Evolutionary conservation across 2,113 vertebrate genomes (phyloP).

Genomic region (Ageneiosus marmoratus): DNA sequence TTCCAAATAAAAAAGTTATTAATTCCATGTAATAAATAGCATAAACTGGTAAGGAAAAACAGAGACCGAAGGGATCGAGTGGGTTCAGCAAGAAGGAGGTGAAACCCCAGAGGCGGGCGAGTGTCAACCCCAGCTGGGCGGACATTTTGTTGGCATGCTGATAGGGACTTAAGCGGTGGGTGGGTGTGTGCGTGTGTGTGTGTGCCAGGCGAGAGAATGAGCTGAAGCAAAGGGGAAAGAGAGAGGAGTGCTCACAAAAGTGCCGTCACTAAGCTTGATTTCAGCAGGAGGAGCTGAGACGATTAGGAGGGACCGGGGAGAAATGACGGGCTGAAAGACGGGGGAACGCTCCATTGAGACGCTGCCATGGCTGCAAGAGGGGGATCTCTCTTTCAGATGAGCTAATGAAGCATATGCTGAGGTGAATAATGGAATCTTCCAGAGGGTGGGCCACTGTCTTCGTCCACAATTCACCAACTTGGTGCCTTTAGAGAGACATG

Average conservation of each 20-base stretch:
- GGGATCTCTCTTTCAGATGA: slow-evolving; percentile 71
- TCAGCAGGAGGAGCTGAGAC: slow-evolving; percentile 72
- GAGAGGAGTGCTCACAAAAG: slow-evolving; percentile 67
- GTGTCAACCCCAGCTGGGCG: slow-evolving; percentile 77
- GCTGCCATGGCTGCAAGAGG: slow-evolving; percentile 51
- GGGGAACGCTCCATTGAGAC: slow-evolving; percentile 69
- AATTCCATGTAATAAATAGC: background rate
- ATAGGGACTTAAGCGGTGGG: slow-evolving; percentile 83
- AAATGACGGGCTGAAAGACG: slow-evolving; percentile 51
- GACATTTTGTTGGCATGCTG: slow-evolving; percentile 84
- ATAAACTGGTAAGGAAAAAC: slow-evolving; percentile 51
- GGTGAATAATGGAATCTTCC: slow-evolving; percentile 69
- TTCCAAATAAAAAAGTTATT: background rate
- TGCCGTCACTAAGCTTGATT: slow-evolving; percentile 77
- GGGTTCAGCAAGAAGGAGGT: slow-evolving; percentile 69
- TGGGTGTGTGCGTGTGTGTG: slow-evolving; percentile 65
- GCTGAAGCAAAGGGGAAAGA: slow-evolving; percentile 46
- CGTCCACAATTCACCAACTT: slow-evolving; percentile 59
- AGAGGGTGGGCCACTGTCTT: slow-evolving; percentile 60
- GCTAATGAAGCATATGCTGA: slow-evolving; percentile 75
- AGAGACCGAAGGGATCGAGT: slow-evolving; percentile 57
- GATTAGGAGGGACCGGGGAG: slow-evolving; percentile 65
- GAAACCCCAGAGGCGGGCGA: slow-evolving; percentile 72
- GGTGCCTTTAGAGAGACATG: slow-evolving; percentile 56
- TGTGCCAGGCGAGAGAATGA: slow-evolving; percentile 76